phyloP scores from a whole-genome alignment of 2,797 vertebrate species.

The Coregonus sp. region DNA sequence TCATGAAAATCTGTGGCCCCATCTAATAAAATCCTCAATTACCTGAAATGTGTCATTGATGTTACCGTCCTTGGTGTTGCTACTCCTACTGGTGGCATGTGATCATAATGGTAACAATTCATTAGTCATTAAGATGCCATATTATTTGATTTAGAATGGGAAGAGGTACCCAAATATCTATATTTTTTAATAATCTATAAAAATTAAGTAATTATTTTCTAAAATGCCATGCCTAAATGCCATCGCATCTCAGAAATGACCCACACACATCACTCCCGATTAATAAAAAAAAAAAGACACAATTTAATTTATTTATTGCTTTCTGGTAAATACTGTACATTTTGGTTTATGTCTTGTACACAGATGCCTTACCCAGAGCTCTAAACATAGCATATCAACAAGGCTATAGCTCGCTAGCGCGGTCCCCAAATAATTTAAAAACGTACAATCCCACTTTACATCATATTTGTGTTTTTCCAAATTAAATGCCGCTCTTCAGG shows the following conservation, averaged over 20 bases:
- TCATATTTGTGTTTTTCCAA: slow-evolving; percentile 36
- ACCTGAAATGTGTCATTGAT: too few species aligned
- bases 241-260: not conserved
- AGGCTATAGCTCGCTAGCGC: not conserved
- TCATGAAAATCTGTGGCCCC: too few species aligned
- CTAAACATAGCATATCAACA: not conserved
- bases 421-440: slow-evolving; percentile 28
- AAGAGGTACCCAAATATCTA: too few species aligned
- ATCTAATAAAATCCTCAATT: too few species aligned
- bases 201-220: too few species aligned
- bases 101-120: too few species aligned
- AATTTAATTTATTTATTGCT: not conserved
- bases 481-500: slow-evolving; percentile 30
- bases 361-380: not conserved
- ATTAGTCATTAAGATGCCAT: too few species aligned
- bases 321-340: not conserved
- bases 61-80: too few species aligned
- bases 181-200: too few species aligned
- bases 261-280: not conserved
- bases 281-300: not conserved
- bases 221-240: too few species aligned
- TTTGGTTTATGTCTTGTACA: not conserved
- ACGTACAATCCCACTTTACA: slow-evolving; percentile 15
- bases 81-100: too few species aligned
- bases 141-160: too few species aligned